These are phyloP conservation scores for Pseudolaguvia tuberculata DNA, from an alignment of 2,113 vertebrate genomes.

Conservation along the genomic window DNA sequence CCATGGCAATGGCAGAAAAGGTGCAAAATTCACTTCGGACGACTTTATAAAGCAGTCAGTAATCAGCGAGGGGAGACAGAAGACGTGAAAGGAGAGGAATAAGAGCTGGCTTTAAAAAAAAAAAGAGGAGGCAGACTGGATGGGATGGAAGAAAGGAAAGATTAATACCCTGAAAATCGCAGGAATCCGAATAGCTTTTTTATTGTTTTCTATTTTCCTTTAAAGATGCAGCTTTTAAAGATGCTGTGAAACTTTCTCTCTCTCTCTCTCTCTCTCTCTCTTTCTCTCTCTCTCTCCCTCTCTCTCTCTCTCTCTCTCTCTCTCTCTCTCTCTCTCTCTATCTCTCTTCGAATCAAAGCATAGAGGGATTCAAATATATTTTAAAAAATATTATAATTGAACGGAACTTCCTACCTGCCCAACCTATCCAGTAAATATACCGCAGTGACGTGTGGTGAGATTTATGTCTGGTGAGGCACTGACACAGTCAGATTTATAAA, in stretches of 20 bases:
- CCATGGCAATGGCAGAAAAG: conserved; percentile 96
- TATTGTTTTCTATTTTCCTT: background rate
- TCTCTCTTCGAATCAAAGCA: background rate
- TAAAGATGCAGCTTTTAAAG: conserved; percentile 29
- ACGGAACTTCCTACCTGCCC: too few species aligned
- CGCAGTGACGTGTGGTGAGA: too few species aligned
- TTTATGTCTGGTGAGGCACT: too few species aligned
- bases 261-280: conserved; percentile 5
- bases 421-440: too few species aligned
- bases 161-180: conserved; percentile 67
- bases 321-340: too few species aligned
- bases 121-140: conserved; percentile 62
- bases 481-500: too few species aligned
- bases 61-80: conserved; percentile 90
- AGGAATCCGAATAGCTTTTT: conserved; percentile 54
- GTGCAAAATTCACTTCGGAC: conserved; percentile 97
- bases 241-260: conserved; percentile 1
- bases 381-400: conserved; percentile 15
- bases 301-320: background rate
- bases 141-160: conserved; percentile 56
- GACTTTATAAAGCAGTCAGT: conserved; percentile 99
- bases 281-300: background rate
- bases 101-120: too few species aligned
- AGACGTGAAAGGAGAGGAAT: conserved; percentile 76
- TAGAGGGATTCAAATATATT: background rate